Evolutionary conservation across 2,888 invertebrate genomes (phyloP), one percentile per base, ranked within the genome.

Genomic region (Lagria hirta): DNA sequence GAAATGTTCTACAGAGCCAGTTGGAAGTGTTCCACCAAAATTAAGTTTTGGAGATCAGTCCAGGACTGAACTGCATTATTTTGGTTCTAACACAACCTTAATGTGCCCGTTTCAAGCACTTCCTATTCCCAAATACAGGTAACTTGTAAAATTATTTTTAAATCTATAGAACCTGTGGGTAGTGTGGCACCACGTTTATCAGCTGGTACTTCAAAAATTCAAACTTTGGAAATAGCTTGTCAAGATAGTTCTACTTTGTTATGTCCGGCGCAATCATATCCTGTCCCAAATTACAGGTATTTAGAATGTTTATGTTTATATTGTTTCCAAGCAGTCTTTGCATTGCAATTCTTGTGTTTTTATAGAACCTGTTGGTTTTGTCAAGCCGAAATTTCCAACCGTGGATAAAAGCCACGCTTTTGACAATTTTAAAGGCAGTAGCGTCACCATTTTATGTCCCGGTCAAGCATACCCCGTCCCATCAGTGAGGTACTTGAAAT

Each of bases 391-490:
- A 72, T 80, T 82, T 58, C 76, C 80, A 49, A 75, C 81, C 6
- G 73, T 78, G 74, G 82, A 81, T 70, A 83, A 80, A 66, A 79
- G 79, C 53, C 79, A 79, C 65, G 77, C 80, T 55, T 80, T 81
- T 70, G 78, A 80, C 44, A 65, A 62, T 17, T 65, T 72, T 51
- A 60, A 73, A 58, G 70, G 72, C 50, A 66, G 67, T 57, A 78
- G 77, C 65, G 73, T 83, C 58, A 82, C 84, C 27, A 67, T 87
- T 50, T 72, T 84, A 57, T 87, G 86, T 70, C 85, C 85, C 43
- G 85, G 86, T 11, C 86, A 86, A 70, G 84, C 83, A 14, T 87
- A 80, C 73, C 86, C 86, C 48, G 80, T 84, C 66, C 85, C 86
- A 61, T 72, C 79, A 53, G 80, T 81, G 78, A 83, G 84, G 84